These are phyloP conservation scores for Idaea aversata DNA, from an alignment of 2,888 invertebrate genomes.

Conservation along the genomic window DNA sequence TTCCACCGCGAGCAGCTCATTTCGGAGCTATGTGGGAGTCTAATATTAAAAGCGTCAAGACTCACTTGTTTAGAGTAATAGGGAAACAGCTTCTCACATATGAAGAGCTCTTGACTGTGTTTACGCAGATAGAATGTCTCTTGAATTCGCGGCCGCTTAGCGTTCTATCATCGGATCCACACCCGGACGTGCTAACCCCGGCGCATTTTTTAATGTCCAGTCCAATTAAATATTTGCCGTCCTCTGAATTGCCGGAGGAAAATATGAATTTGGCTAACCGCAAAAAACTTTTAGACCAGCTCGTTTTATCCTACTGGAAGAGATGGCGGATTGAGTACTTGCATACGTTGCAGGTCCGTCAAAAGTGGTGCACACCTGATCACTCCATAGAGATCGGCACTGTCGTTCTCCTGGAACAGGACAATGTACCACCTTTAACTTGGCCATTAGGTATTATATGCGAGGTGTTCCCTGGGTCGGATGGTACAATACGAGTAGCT, in stretches of 20 bases:
- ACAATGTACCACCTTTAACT: conserved; percentile 15
- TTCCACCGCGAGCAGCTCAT: conserved; percentile 6
- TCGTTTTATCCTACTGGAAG: conserved; percentile 21
- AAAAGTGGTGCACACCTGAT: conserved; percentile 16
- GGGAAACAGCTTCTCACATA: not conserved
- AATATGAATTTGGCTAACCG: conserved; percentile 3
- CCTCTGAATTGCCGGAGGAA: conserved; percentile 1
- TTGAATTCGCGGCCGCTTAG: not conserved
- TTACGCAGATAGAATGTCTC: not conserved
- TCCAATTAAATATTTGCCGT: conserved; percentile 16
- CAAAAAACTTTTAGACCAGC: conserved; percentile 12
- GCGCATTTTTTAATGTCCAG: conserved; percentile 18
- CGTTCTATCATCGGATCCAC: not conserved
- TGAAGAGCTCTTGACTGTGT: not conserved
- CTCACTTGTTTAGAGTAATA: not conserved
- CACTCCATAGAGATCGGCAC: conserved; percentile 12
- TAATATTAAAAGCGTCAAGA: not conserved
- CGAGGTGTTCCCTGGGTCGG: conserved; percentile 11
- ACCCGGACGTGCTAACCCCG: conserved; percentile 14
- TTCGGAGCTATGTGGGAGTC: conserved; percentile 13
- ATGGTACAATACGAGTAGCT: conserved; percentile 12
- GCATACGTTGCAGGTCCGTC: conserved; percentile 12
- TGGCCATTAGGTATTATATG: conserved; percentile 19
- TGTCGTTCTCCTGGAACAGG: conserved; percentile 13
- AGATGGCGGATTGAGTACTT: conserved; percentile 18